Conservation (phyloP, 2,888 invertebrate genomes). For the Conops quadrifasciatus region DNA sequence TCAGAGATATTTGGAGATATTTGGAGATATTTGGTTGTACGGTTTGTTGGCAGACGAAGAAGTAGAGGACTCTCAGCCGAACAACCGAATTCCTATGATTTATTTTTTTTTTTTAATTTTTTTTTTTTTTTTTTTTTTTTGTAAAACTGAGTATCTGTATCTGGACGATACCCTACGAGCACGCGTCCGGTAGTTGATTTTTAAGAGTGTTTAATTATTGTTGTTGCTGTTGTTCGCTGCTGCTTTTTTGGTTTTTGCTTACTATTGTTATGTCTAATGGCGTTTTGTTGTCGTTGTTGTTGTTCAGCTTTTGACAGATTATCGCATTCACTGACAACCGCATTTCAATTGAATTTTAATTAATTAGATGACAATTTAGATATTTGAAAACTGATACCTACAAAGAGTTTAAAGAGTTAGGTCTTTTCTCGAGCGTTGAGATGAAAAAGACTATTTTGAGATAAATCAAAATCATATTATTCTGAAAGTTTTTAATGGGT, state of each 20-base stretch:
- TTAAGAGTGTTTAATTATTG: conserved; percentile 9
- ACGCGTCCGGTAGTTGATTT: conserved; percentile 32
- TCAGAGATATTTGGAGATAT: too few relatives aligned
- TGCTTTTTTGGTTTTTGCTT: conserved; percentile 15
- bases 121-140: neutral
- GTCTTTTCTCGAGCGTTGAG: too few relatives aligned
- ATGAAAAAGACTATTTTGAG: too few relatives aligned
- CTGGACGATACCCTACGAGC: neutral
- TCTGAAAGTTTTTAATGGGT: too few relatives aligned
- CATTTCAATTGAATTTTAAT: conserved; percentile 60
- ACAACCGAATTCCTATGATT: neutral
- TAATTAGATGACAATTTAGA: conserved; percentile 61
- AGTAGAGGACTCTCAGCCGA: neutral
- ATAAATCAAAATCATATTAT: too few relatives aligned
- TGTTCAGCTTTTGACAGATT: conserved; percentile 56
- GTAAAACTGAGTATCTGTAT: conserved; percentile 2
- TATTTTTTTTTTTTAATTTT: too few relatives aligned
- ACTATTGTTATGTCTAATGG: conserved; percentile 21
- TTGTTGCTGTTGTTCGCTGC: conserved; percentile 24
- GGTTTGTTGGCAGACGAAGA: too few relatives aligned
- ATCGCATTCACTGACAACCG: conserved; percentile 59
- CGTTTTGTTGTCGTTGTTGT: conserved; percentile 28
- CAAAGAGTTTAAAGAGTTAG: conserved; percentile 56
- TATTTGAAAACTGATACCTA: neutral
- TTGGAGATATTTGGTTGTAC: too few relatives aligned